These are phyloP conservation scores for Autographa pulchrina DNA, from an alignment of 2,888 invertebrate genomes.

Conservation along the genomic window DNA sequence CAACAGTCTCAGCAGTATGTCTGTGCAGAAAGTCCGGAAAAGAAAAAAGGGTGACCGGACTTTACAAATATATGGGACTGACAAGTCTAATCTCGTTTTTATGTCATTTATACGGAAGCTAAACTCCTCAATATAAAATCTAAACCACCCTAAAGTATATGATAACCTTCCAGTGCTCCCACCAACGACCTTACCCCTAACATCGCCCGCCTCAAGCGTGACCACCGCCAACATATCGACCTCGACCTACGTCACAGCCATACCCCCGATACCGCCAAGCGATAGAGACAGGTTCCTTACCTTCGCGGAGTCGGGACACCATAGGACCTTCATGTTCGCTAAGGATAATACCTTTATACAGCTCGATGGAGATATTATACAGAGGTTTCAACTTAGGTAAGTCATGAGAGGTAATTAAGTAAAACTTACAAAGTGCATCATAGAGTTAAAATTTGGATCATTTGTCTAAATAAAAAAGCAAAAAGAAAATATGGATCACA, in stretches of 20 bases:
- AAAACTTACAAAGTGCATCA: no score
- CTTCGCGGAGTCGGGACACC: conserved; percentile 95
- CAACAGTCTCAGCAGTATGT: no score
- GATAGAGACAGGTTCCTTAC: conserved; percentile 94
- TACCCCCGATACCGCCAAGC: conserved; percentile 92
- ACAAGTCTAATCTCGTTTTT: no score
- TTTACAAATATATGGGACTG: no score
- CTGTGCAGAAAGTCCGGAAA: no score
- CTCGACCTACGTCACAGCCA: conserved; percentile 81
- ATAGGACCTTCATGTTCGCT: conserved; percentile 97
- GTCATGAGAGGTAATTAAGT: conserved; percentile 21
- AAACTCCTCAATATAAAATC: no score
- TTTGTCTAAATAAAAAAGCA: no score
- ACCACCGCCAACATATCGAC: conserved; percentile 86
- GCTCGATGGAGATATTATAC: conserved; percentile 96
- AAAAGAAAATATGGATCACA: no score
- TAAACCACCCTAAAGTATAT: no score
- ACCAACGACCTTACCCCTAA: conserved; percentile 76
- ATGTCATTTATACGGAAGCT: no score
- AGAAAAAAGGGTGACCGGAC: no score
- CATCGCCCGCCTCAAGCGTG: conserved; percentile 68
- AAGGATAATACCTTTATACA: conserved; percentile 97
- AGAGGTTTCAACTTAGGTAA: conserved; percentile 96
- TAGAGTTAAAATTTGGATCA: no score
- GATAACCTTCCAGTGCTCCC: conserved; percentile 73